These are phyloP conservation scores for Babyrousa celebensis DNA, from an alignment of 2,797 vertebrate genomes.

Conservation along the genomic window DNA sequence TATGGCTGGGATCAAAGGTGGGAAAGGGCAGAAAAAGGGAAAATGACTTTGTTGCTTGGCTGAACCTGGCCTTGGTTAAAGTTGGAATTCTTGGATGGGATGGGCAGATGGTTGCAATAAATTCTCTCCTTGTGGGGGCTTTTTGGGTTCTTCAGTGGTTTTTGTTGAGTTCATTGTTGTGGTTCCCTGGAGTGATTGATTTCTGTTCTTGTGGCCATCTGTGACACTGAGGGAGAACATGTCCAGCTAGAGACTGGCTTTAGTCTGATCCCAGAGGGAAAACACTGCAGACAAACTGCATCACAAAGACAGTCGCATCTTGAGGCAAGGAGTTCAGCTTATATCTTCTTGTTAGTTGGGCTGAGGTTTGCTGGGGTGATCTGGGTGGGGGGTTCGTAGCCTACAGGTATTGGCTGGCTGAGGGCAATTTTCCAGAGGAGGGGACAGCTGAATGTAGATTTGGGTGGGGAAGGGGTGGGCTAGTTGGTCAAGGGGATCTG, in stretches of 20 bases:
- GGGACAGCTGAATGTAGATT: neutral
- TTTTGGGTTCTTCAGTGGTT: neutral
- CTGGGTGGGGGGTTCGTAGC: fast-evolving
- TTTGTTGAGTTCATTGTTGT: neutral
- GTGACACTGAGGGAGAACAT: neutral
- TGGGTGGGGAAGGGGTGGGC: neutral
- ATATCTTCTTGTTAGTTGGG: neutral
- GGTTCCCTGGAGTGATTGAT: neutral
- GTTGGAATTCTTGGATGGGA: neutral
- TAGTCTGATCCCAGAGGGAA: neutral
- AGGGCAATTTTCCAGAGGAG: neutral
- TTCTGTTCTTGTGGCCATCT: neutral
- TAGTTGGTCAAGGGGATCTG: too few relatives aligned
- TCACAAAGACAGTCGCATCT: neutral
- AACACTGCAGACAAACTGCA: neutral
- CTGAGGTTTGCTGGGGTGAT: neutral
- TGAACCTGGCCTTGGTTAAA: neutral
- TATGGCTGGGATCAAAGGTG: neutral
- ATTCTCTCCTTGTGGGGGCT: neutral
- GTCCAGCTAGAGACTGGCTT: neutral
- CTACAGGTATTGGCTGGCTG: neutral
- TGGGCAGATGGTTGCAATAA: neutral
- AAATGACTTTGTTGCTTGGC: neutral
- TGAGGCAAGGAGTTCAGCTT: neutral
- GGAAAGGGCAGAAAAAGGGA: neutral